These are phyloP conservation scores for Graptemys geographica DNA, from an alignment of 2,797 vertebrate species.

Conservation along the genomic window DNA sequence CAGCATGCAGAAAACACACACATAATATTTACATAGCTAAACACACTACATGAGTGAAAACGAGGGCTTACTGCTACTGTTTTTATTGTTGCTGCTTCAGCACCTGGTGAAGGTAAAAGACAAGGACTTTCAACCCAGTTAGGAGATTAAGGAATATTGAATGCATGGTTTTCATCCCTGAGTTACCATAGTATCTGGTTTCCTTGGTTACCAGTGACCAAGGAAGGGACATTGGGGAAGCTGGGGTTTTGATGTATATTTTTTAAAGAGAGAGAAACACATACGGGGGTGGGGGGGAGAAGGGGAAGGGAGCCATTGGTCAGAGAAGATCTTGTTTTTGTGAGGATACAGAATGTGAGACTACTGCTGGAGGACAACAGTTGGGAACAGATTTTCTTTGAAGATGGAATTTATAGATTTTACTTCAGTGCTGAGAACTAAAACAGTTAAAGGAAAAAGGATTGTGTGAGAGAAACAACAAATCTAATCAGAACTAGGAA, in stretches of 20 bases:
- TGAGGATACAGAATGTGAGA: slow-evolving; percentile 67
- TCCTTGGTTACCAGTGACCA: slow-evolving; percentile 84
- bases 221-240: slow-evolving; percentile 75
- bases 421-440: slow-evolving; percentile 34
- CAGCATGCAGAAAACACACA: not conserved
- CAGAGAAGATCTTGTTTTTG: slow-evolving; percentile 62
- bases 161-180: slow-evolving; percentile 57
- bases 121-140: slow-evolving; percentile 41
- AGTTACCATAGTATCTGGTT: slow-evolving; percentile 84
- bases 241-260: slow-evolving; percentile 66
- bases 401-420: slow-evolving; percentile 69
- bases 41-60: slow-evolving; percentile 18
- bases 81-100: slow-evolving; percentile 39
- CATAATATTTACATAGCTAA: slow-evolving; percentile 13
- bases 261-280: slow-evolving; percentile 67
- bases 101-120: slow-evolving; percentile 38
- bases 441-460: slow-evolving; percentile 45
- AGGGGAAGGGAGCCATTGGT: not conserved
- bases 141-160: slow-evolving; percentile 55
- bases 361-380: slow-evolving; percentile 42
- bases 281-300: not conserved
- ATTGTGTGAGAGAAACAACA: not conserved
- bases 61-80: not conserved
- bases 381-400: slow-evolving; percentile 38
- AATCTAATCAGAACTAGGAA: slow-evolving; percentile 32